Percentiles rank a stretch among this genome's conserved stretches.
Evolutionary conservation across 2,888 invertebrate genomes (phyloP).

Genomic region (Nephrotoma flavescens): DNA sequence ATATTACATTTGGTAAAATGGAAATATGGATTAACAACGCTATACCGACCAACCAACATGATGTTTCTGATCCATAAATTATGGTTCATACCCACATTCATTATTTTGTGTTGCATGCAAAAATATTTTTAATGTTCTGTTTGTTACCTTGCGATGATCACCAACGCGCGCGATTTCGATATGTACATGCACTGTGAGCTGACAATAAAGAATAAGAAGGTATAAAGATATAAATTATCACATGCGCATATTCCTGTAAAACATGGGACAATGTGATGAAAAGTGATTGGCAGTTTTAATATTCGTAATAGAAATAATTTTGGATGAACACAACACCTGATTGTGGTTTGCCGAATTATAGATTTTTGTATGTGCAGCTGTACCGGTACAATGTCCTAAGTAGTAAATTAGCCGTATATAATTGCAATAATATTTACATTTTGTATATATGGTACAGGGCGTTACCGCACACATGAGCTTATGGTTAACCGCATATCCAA

Average conservation of each 20-base stretch:
- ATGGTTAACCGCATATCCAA: not conserved
- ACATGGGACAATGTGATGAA: not conserved
- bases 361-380: not conserved
- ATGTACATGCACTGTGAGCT: not conserved
- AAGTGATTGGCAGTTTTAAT: not conserved
- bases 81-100: not conserved
- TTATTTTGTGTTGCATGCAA: not conserved
- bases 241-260: not conserved
- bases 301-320: not conserved
- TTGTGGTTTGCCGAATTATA: not conserved
- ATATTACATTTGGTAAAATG: not conserved
- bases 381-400: not conserved
- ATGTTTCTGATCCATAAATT: not conserved
- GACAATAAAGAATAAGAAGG: not conserved
- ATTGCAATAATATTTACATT: too few species aligned
- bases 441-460: not conserved
- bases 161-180: not conserved
- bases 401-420: not conserved
- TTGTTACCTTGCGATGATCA: not conserved
- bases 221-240: not conserved
- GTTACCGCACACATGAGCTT: not conserved
- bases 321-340: not conserved
- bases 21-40: not conserved
- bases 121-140: not conserved
- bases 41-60: not conserved